Evolutionary conservation across 2,797 vertebrate genomes (phyloP).

Genomic region (Pseudotriccus pelzelni): DNA sequence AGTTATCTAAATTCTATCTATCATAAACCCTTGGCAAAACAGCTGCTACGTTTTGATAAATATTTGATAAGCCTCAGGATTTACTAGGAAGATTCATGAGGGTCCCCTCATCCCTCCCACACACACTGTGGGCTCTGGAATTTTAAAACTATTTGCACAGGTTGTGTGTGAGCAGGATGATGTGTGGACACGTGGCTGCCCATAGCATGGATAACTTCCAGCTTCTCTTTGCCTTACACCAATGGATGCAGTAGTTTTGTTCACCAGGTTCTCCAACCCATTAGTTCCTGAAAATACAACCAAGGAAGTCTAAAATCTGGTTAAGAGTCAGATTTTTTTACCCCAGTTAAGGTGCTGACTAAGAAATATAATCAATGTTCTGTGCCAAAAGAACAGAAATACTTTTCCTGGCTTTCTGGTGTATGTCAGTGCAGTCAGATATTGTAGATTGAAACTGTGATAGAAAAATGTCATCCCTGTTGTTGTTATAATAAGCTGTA

Average conservation of each 20-base stretch:
- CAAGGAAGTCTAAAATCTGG: background rate
- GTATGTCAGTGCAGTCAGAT: background rate
- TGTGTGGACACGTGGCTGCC: background rate
- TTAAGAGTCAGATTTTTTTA: background rate
- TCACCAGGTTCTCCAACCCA: background rate
- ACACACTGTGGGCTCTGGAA: constrained; percentile 12
- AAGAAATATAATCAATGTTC: background rate
- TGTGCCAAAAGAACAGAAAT: background rate
- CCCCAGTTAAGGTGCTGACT: background rate
- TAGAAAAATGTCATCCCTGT: background rate
- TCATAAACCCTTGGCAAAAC: constrained; percentile 2
- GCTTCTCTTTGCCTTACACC: background rate
- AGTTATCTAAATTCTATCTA: background rate
- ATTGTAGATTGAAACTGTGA: background rate
- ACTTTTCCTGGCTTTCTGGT: background rate
- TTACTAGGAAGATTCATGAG: constrained; percentile 45
- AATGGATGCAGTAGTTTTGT: background rate
- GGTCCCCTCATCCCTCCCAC: background rate
- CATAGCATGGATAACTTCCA: background rate
- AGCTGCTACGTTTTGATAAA: background rate
- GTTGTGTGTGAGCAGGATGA: background rate
- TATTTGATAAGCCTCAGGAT: background rate
- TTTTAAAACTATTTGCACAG: constrained; percentile 31
- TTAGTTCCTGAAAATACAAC: background rate
- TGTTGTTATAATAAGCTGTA: background rate